A percentile compares a stretch with the other conserved stretches of the same genome.
These are phyloP conservation scores for Alexandromys fortis DNA, from an alignment of 2,113 vertebrate genomes.

Conservation along the genomic window DNA sequence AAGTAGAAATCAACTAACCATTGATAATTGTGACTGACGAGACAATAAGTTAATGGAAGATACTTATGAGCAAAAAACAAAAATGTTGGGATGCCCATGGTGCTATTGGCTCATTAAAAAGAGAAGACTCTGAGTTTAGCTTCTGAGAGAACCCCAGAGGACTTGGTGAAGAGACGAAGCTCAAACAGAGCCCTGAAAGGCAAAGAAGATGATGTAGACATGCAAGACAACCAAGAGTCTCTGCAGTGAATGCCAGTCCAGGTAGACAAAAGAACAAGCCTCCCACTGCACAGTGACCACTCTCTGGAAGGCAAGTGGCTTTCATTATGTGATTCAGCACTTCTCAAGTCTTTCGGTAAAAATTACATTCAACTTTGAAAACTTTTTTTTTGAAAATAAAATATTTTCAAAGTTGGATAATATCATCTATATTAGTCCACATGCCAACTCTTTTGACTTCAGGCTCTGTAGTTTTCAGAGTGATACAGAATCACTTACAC, in stretches of 20 bases:
- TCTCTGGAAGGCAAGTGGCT: neutral
- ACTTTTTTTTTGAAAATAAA: neutral
- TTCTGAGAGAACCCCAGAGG: neutral
- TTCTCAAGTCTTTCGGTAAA: neutral
- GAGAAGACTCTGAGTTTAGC: neutral
- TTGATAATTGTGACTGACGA: neutral
- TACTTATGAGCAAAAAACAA: neutral
- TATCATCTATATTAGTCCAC: neutral
- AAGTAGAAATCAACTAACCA: constrained; percentile 10
- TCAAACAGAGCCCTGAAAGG: neutral
- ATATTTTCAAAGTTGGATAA: constrained; percentile 26
- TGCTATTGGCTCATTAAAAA: neutral
- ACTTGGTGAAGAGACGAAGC: neutral
- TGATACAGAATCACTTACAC: neutral
- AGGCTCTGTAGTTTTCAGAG: neutral
- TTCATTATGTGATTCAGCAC: neutral
- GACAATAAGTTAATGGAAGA: neutral
- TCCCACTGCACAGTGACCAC: accelerated
- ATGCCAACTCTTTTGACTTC: neutral
- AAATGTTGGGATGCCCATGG: neutral
- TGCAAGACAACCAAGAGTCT: neutral
- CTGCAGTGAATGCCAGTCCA: neutral
- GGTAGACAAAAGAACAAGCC: neutral
- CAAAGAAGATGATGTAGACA: neutral
- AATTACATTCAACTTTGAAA: neutral